phyloP scores from a whole-genome alignment of 2,888 invertebrate genomes.

The Sphecodes monilicornis region DNA sequence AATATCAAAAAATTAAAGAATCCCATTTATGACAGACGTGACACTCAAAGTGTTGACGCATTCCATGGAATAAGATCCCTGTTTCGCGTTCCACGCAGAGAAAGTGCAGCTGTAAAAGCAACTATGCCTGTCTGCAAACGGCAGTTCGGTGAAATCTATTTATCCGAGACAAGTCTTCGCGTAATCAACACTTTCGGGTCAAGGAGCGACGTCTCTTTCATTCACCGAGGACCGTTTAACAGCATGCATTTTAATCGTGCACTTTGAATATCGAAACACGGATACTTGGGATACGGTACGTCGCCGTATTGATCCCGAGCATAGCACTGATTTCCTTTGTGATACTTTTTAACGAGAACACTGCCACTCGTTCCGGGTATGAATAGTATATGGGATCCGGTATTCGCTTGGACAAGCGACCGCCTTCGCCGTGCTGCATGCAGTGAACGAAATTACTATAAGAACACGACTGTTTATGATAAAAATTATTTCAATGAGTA shows the following conservation, averaged over 20 bases:
- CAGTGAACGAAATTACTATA: not conserved
- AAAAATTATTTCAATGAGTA: not conserved
- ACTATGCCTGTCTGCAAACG: no score
- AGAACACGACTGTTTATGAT: not conserved
- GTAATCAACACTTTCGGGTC: slow-evolving; percentile 47
- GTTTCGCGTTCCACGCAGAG: no score
- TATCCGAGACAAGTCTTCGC: slow-evolving; percentile 9
- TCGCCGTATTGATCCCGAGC: slow-evolving; percentile 4
- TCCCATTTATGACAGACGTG: no score
- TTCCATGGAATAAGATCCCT: no score
- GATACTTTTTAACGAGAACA: slow-evolving; percentile 12
- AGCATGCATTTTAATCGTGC: slow-evolving; percentile 27
- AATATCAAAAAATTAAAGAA: no score
- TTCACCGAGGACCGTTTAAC: not conserved
- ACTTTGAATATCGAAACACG: slow-evolving; percentile 35
- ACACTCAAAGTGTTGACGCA: no score
- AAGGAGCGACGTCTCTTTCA: slow-evolving; percentile 28
- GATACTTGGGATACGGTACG: slow-evolving; percentile 8
- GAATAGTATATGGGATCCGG: slow-evolving; percentile 5
- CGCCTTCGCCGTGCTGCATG: not conserved
- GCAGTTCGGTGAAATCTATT: not conserved
- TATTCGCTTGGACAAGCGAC: not conserved
- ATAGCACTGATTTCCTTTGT: not conserved
- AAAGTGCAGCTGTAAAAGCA: no score
- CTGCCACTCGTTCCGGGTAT: not conserved